Evolutionary conservation across 2,113 vertebrate species (phyloP).

Genomic region (Nothocercus julius): DNA sequence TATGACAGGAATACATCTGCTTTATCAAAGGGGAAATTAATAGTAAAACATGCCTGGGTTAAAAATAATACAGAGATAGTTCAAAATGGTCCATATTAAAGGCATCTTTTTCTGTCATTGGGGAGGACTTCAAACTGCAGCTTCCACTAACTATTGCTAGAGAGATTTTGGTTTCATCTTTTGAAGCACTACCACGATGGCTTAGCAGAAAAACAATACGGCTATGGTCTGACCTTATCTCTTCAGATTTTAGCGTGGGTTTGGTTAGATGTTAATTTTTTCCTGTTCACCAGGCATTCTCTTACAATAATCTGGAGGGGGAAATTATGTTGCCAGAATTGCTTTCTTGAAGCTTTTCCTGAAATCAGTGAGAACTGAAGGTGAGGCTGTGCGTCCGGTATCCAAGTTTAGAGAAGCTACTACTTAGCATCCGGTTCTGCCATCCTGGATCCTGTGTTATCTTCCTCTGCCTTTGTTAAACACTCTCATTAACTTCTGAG

Average conservation of each 20-base stretch:
- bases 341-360: not conserved
- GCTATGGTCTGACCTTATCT: not conserved
- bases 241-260: not conserved
- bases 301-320: not conserved
- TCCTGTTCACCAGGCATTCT: accelerated
- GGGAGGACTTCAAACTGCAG: not conserved
- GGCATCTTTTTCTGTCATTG: not conserved
- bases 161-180: not conserved
- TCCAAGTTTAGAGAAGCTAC: not conserved
- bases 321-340: not conserved
- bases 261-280: not conserved
- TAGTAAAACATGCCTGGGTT: not conserved
- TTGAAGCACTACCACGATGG: not conserved
- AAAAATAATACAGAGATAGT: not conserved
- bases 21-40: not conserved
- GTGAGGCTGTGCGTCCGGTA: not conserved
- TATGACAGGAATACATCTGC: not conserved
- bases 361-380: not conserved
- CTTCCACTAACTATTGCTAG: not conserved
- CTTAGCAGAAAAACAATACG: not conserved
- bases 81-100: not conserved
- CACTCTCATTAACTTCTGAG: not conserved
- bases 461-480: not conserved
- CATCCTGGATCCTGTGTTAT: not conserved
- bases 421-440: not conserved